Evolutionary conservation across 2,113 vertebrate species (phyloP), one percentile per base, ranked within the genome.

Genomic region (Gobio gobio): DNA sequence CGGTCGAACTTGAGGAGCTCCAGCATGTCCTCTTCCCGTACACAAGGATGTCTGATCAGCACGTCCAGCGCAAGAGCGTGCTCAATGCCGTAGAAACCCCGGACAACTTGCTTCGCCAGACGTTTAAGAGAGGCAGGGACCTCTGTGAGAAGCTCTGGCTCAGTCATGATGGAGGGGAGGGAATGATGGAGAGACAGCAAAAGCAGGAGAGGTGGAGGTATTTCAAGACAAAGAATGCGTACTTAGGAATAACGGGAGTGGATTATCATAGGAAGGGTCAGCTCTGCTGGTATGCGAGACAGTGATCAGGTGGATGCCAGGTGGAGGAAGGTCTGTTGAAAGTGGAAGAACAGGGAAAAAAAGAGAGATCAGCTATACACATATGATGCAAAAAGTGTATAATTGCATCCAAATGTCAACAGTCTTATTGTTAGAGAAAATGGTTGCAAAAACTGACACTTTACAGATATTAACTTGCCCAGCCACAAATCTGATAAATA

Each of bases 11-110:
- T 99, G 0, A 99, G 97, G 83, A 99, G 95, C 92, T 99, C 98
- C 89, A 98, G 88, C 98, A 99, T 99, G 93, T 99, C 98, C 88
- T 99, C 98, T 90, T 99, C 98, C 51, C 98, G 97, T 24, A 99
- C 98, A 0, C 98, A 99, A 0, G 97, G 92, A 86, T 99, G 99
- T 16, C 98, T 96, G 89, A 99, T 99, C 64, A 99, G 95, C 68
- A 99, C 98, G 87, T 99, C 98, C 93, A 99, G 93, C 64, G 98
- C 96, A 92, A 99, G 91, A 24, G 97, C 97, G 1, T 99, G 98
- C 54, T 99, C 98, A 58, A 98, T 94, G 56, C 97, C 98, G 18
- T 99, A 99, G 91, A 99, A 99, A 0, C 98, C 98, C 61, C 98
- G 94, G 10, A 99, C 97, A 22, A 99, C 97, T 18, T 98, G 98